Evolutionary conservation across 2,888 invertebrate genomes (phyloP).

Genomic region (Alsophila aescularia): DNA sequence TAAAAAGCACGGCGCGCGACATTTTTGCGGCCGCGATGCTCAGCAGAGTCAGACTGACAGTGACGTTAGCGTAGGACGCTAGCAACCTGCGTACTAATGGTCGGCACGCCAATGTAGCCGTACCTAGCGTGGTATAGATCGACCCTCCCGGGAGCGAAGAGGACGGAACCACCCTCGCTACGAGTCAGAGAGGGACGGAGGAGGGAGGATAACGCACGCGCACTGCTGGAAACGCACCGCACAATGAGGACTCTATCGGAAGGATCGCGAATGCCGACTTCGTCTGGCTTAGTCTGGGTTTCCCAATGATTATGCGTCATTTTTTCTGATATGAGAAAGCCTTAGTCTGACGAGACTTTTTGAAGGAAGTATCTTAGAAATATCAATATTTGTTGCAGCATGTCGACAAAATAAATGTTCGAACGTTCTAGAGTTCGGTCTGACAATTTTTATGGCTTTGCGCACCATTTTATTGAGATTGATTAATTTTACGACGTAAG

Average conservation of each 20-base stretch:
- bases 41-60: conserved; percentile 61
- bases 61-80: conserved; percentile 73
- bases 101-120: conserved; percentile 73
- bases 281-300: conserved; percentile 80
- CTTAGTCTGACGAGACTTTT: conserved; percentile 1
- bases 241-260: conserved; percentile 72
- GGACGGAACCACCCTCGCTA: conserved; percentile 45
- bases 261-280: conserved; percentile 75
- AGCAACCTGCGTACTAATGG: conserved; percentile 80
- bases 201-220: conserved; percentile 77
- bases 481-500: conserved; percentile 24
- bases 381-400: neutral
- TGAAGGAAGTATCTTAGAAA: neutral
- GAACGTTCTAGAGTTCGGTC: neutral
- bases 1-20: conserved; percentile 86
- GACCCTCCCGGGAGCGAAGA: conserved; percentile 75
- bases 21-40: conserved; percentile 83
- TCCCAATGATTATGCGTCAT: conserved; percentile 79
- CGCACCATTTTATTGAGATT: conserved; percentile 17
- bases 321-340: conserved; percentile 40
- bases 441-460: conserved; percentile 9
- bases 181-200: conserved; percentile 54
- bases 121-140: conserved; percentile 83
- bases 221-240: conserved; percentile 71
- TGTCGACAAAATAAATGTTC: neutral